Percentiles rank a stretch among this genome's conserved stretches.
Evolutionary conservation across 2,113 vertebrate species (phyloP).

Genomic region (Fulica atra): DNA sequence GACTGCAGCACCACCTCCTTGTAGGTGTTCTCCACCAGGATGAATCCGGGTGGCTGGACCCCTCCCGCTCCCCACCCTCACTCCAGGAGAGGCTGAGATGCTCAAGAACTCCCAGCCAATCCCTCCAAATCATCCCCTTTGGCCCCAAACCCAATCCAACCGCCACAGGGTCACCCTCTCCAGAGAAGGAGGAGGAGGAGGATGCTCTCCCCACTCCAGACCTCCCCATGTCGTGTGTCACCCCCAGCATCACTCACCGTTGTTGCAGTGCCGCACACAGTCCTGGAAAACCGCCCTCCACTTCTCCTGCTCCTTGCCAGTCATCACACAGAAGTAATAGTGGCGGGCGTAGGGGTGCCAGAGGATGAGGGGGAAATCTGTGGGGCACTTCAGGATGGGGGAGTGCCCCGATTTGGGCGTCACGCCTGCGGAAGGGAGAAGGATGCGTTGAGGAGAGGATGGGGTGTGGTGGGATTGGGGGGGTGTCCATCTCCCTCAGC

Average conservation of each 20-base stretch:
- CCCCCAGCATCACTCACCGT: constrained; percentile 74
- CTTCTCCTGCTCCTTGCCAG: constrained; percentile 90
- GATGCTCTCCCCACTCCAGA: accelerated
- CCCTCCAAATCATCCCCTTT: background rate
- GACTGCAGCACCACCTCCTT: constrained; percentile 96
- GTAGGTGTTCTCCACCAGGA: constrained; percentile 91
- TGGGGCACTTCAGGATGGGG: constrained; percentile 86
- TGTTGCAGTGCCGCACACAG: constrained; percentile 90
- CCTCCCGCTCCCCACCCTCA: background rate
- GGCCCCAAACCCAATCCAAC: background rate
- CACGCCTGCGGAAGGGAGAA: constrained; percentile 65
- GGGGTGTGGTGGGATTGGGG: background rate
- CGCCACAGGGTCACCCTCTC: accelerated
- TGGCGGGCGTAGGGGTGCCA: constrained; percentile 92
- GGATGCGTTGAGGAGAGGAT: background rate
- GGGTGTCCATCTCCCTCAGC: background rate
- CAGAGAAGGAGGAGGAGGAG: accelerated
- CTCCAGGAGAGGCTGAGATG: background rate
- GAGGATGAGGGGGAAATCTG: constrained; percentile 87
- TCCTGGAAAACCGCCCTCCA: constrained; percentile 94
- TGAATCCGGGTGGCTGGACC: constrained; percentile 60
- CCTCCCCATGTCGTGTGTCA: accelerated
- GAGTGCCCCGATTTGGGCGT: constrained; percentile 77
- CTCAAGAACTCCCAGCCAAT: background rate
- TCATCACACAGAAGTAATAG: constrained; percentile 92